phyloP scores from a whole-genome alignment of 1,140 invertebrate genomes.

The Drosophila sechellia region DNA sequence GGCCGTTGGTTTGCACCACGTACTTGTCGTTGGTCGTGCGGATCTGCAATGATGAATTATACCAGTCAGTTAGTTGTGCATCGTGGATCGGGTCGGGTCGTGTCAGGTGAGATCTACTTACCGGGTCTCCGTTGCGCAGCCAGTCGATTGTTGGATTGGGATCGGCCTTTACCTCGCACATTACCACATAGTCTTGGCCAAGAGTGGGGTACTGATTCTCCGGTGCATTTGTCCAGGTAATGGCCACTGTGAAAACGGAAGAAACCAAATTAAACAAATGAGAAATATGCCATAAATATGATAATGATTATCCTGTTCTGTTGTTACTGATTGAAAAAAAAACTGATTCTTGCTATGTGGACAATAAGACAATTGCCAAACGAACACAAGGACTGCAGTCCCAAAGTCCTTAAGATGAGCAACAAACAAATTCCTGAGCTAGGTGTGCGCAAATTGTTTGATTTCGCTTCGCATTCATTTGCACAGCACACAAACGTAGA shows the following conservation, averaged over 20 bases:
- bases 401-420: neutral
- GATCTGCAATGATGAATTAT: slow-evolving; percentile 78
- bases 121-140: slow-evolving; percentile 90
- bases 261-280: too few relatives aligned
- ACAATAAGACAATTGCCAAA: slow-evolving; percentile 2
- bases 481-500: slow-evolving; percentile 20
- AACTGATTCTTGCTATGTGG: neutral
- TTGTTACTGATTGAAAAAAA: too few relatives aligned
- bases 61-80: neutral
- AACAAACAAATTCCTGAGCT: slow-evolving; percentile 33
- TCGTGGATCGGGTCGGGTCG: too few relatives aligned
- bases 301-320: too few relatives aligned
- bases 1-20: slow-evolving; percentile 90
- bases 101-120: slow-evolving; percentile 68
- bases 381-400: neutral
- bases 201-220: slow-evolving; percentile 92
- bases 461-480: slow-evolving; percentile 47
- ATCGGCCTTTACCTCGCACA: slow-evolving; percentile 93
- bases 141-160: slow-evolving; percentile 93
- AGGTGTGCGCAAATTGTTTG: slow-evolving; percentile 45
- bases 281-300: too few relatives aligned
- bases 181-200: slow-evolving; percentile 90
- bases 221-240: slow-evolving; percentile 94
- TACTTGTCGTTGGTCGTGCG: slow-evolving; percentile 89
- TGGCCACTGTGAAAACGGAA: slow-evolving; percentile 87